These are phyloP conservation scores for Pterocles orientalis DNA, from an alignment of 2,113 vertebrate species.

Conservation along the genomic window DNA sequence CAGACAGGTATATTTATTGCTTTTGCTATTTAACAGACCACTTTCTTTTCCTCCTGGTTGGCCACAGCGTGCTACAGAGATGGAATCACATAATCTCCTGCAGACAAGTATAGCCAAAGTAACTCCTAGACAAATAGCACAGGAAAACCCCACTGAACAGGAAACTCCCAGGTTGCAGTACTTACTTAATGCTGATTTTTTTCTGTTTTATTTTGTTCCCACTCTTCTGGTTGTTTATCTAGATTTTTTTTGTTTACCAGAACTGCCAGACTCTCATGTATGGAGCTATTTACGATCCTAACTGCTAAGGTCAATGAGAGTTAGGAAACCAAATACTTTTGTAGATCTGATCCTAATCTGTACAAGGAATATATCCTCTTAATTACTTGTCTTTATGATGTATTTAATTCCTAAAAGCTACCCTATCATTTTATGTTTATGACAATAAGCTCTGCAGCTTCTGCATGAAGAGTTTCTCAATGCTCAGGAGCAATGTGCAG, in stretches of 20 bases:
- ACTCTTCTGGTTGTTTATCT: neutral
- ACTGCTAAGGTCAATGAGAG: neutral
- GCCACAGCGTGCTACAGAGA: neutral
- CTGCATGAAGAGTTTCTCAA: neutral
- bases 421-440: neutral
- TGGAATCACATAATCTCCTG: neutral
- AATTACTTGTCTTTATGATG: neutral
- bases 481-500: neutral
- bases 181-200: neutral
- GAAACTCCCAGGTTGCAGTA: neutral
- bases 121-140: neutral
- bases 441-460: neutral
- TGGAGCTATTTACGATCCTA: neutral
- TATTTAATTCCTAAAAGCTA: neutral
- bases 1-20: neutral
- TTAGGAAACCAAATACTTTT: neutral
- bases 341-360: neutral
- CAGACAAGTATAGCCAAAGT: neutral
- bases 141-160: neutral
- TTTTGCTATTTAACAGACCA: neutral
- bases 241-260: neutral
- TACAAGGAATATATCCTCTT: neutral
- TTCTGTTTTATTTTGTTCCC: neutral
- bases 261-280: neutral
- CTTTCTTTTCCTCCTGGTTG: neutral